Evolutionary conservation across 2,797 vertebrate genomes (phyloP).

Genomic region (Psittacula derbiana): DNA sequence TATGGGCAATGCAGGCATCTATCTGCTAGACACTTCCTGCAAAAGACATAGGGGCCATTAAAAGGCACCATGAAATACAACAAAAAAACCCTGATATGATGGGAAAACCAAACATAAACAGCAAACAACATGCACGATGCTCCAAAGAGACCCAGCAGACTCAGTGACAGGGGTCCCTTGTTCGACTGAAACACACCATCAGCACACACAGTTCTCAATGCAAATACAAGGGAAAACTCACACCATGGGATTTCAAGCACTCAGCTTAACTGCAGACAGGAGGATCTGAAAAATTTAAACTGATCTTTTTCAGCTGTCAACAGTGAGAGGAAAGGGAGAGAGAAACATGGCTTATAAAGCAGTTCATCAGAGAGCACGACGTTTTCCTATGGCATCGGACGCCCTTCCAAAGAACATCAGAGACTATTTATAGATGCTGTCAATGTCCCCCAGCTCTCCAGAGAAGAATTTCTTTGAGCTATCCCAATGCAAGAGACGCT

Average conservation of each 20-base stretch:
- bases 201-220: background rate
- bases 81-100: rapidly evolving
- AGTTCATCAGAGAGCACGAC: background rate
- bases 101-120: background rate
- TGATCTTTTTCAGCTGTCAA: background rate
- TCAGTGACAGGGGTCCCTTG: background rate
- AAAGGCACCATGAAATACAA: background rate
- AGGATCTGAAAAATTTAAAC: background rate
- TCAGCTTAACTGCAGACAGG: background rate
- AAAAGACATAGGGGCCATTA: background rate
- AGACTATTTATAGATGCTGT: background rate
- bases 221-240: background rate
- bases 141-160: background rate
- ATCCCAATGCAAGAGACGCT: background rate
- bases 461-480: background rate
- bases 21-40: background rate
- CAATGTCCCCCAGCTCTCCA: background rate
- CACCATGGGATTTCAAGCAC: background rate
- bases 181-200: background rate
- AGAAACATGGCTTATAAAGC: background rate
- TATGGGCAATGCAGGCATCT: background rate
- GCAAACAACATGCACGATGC: background rate
- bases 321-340: background rate
- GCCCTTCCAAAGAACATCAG: background rate
- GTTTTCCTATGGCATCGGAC: background rate